Evolutionary conservation across 2,797 vertebrate species (phyloP).

Genomic region (Telmatherina bonti): DNA sequence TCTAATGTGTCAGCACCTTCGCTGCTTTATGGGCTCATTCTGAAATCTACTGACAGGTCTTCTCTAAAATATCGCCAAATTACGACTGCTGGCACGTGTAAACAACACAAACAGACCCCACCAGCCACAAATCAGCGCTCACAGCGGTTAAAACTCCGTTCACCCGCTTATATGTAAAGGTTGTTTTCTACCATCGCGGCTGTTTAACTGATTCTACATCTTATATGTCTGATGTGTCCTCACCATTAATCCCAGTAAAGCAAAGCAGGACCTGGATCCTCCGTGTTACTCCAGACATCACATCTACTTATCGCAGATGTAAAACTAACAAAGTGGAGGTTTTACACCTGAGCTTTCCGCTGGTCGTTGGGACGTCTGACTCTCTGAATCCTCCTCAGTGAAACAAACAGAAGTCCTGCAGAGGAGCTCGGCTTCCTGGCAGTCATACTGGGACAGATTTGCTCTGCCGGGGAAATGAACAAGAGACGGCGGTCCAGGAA

Average conservation of each 20-base stretch:
- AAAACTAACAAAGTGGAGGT: not conserved
- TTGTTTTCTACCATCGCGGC: conserved; percentile 31
- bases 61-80: conserved; percentile 76
- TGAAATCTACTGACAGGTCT: conserved; percentile 73
- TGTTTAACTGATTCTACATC: conserved; percentile 42
- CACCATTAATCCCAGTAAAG: conserved; percentile 21
- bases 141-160: conserved; percentile 63
- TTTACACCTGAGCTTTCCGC: not conserved
- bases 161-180: conserved; percentile 55
- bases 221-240: conserved; percentile 25
- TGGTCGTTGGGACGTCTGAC: too few relatives aligned
- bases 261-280: too few relatives aligned
- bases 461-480: not conserved
- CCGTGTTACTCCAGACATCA: too few relatives aligned
- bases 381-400: not conserved
- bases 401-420: not conserved
- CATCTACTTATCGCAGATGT: not conserved
- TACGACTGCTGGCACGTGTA: conserved; percentile 75
- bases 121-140: conserved; percentile 60
- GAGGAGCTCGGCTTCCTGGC: not conserved
- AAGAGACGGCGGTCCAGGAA: not conserved
- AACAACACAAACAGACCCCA: conserved; percentile 68
- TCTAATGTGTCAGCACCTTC: conserved; percentile 72
- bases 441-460: not conserved
- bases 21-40: conserved; percentile 76